A percentile compares a stretch with the other conserved stretches of the same genome.
phyloP scores from a whole-genome alignment of 2,797 vertebrate genomes.

The Prionace glauca region DNA sequence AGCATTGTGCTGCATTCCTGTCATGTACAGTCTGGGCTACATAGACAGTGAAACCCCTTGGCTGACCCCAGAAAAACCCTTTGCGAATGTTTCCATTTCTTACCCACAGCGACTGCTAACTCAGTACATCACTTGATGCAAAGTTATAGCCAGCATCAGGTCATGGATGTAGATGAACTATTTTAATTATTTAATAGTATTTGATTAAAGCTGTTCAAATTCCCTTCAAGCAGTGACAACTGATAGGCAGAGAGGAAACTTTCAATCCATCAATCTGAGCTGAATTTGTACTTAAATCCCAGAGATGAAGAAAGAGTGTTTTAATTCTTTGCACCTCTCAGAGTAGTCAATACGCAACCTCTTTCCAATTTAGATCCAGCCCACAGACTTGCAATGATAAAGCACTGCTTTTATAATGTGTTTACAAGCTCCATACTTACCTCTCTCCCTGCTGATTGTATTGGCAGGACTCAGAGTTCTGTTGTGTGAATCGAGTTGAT shows the following conservation, averaged over 20 bases:
- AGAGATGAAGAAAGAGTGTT: background rate
- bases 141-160: background rate
- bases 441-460: slow-evolving; percentile 32
- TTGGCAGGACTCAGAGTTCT: slow-evolving; percentile 33
- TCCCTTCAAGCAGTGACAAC: background rate
- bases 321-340: background rate
- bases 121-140: background rate
- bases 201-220: background rate
- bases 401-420: slow-evolving; percentile 15
- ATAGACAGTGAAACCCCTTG: background rate
- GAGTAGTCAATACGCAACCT: background rate
- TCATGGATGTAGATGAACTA: background rate
- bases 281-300: background rate
- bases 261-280: background rate
- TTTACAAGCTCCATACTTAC: slow-evolving; percentile 14
- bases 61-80: background rate
- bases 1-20: background rate
- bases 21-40: background rate
- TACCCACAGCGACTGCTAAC: background rate
- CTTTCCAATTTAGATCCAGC: background rate
- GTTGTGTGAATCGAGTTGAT: slow-evolving; percentile 27
- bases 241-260: background rate
- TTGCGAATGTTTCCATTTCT: background rate
- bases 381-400: background rate
- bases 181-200: background rate